Evolutionary conservation across 2,797 vertebrate genomes (phyloP).

Genomic region (Phoeniculus purpureus): DNA sequence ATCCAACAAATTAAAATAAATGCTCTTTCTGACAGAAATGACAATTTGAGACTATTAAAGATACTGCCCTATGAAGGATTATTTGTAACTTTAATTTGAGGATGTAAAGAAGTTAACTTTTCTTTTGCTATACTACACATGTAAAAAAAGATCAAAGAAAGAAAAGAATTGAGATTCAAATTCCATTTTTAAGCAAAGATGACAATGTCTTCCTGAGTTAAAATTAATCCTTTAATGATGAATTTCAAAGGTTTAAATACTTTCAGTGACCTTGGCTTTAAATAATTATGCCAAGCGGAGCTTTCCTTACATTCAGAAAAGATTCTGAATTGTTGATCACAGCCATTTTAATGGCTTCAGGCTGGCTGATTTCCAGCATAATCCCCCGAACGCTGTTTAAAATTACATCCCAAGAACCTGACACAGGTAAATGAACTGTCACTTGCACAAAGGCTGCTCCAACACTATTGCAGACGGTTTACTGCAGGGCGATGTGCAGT

Average conservation of each 20-base stretch:
- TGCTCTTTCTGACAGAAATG: slow-evolving; percentile 59
- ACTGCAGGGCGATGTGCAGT: slow-evolving; percentile 37
- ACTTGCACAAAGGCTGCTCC: slow-evolving; percentile 70
- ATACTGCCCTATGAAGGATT: slow-evolving; percentile 55
- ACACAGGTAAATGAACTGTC: slow-evolving; percentile 73
- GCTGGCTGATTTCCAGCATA: slow-evolving; percentile 78
- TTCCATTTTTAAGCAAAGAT: slow-evolving; percentile 81
- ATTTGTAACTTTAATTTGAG: slow-evolving; percentile 72
- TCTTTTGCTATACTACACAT: slow-evolving; percentile 73
- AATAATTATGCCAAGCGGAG: slow-evolving; percentile 79
- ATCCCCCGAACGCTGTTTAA: slow-evolving; percentile 73
- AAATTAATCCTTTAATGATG: slow-evolving; percentile 84
- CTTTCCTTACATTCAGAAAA: slow-evolving; percentile 80
- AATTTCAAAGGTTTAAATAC: slow-evolving; percentile 83
- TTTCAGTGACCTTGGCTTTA: slow-evolving; percentile 80
- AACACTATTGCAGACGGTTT: slow-evolving; percentile 4
- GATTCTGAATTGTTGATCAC: slow-evolving; percentile 80
- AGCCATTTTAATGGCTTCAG: slow-evolving; percentile 77
- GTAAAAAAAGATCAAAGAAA: slow-evolving; percentile 80
- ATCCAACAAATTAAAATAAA: slow-evolving; percentile 22
- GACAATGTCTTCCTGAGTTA: slow-evolving; percentile 81
- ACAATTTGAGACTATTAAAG: slow-evolving; percentile 62
- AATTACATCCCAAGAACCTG: slow-evolving; percentile 73
- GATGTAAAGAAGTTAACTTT: slow-evolving; percentile 71
- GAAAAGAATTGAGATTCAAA: slow-evolving; percentile 77